phyloP scores from a whole-genome alignment of 2,888 invertebrate species.

The Myopa tessellatipennis region DNA sequence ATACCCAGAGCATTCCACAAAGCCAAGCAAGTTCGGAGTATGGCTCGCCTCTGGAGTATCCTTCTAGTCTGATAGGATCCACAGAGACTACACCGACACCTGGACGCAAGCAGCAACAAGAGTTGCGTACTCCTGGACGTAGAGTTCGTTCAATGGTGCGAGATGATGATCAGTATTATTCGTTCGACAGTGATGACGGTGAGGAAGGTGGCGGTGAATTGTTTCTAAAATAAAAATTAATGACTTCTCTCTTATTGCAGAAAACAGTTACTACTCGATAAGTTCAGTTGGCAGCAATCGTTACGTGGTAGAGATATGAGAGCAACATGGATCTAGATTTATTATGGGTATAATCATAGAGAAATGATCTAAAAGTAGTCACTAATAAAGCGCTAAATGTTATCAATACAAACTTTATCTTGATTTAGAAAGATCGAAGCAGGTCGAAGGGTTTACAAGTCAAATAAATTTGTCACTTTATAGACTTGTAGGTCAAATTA shows the following conservation, averaged over 20 bases:
- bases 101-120: slow-evolving; percentile 41
- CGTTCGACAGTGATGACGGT: slow-evolving; percentile 67
- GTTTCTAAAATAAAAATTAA: slow-evolving; percentile 2
- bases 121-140: slow-evolving; percentile 45
- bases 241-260: slow-evolving; percentile 47
- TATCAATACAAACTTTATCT: neutral
- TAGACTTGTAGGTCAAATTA: no score
- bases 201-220: slow-evolving; percentile 16
- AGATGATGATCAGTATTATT: slow-evolving; percentile 65
- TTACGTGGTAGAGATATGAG: slow-evolving; percentile 59
- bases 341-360: neutral
- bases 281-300: slow-evolving; percentile 62
- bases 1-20: slow-evolving; percentile 43
- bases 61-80: slow-evolving; percentile 54
- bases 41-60: slow-evolving; percentile 62
- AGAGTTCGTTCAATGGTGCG: slow-evolving; percentile 60
- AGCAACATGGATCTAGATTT: slow-evolving; percentile 31
- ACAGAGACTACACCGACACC: slow-evolving; percentile 54
- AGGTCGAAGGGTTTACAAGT: neutral
- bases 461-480: neutral
- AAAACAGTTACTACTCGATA: slow-evolving; percentile 63
- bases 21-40: slow-evolving; percentile 59
- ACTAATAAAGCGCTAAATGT: neutral
- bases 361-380: slow-evolving; percentile 16
- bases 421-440: neutral